phyloP scores from a whole-genome alignment of 2,888 invertebrate genomes.

The Geophilus truncorum region DNA sequence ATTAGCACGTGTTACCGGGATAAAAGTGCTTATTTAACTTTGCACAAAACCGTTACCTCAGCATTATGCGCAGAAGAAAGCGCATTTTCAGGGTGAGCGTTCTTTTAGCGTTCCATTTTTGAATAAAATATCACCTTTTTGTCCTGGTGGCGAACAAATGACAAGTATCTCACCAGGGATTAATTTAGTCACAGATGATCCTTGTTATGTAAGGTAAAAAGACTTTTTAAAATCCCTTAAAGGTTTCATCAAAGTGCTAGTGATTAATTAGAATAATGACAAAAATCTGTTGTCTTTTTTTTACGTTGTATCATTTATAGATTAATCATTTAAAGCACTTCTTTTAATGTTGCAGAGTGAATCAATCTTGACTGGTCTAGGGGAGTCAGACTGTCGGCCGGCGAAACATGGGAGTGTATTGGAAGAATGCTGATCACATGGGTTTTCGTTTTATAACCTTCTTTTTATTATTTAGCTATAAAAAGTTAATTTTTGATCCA shows the following conservation, averaged over 20 bases:
- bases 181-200: neutral
- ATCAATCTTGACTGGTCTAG: neutral
- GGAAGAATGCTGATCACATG: neutral
- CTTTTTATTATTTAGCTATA: neutral
- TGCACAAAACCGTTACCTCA: neutral
- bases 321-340: neutral
- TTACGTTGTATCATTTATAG: neutral
- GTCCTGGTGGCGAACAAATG: neutral
- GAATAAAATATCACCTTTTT: too few species aligned
- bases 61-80: neutral
- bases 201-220: neutral
- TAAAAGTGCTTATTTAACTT: too few species aligned
- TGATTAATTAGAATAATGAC: neutral
- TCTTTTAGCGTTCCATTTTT: too few species aligned
- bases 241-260: neutral
- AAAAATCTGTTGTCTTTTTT: neutral
- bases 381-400: neutral
- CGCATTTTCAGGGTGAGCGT: constrained; percentile 1
- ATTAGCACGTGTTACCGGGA: neutral
- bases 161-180: neutral
- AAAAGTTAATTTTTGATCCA: too few species aligned
- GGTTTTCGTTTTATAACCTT: neutral
- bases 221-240: neutral
- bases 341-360: neutral
- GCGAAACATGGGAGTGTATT: neutral